Base-by-base conservation (phyloP, 2,888 invertebrate species). In the Pegoplata infirma region DNA sequence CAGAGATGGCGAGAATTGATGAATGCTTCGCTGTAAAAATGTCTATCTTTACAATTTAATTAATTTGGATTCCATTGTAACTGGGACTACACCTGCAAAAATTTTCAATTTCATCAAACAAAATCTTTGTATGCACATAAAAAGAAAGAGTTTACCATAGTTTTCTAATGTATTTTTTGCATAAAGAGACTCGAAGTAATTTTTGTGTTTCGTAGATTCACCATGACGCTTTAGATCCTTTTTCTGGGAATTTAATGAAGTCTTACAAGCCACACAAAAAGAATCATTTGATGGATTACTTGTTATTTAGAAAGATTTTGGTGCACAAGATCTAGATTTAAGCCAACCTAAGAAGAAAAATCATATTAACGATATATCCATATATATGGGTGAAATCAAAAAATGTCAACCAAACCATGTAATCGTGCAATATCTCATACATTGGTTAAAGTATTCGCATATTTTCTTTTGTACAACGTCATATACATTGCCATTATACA, bases 161-260 rank as follows among this genome's bases (percentile, higher is more conserved):
- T 32, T 55, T 32, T 55, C 17, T 12, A 55, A 53, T 7, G 16
- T 55, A 32, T 55, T 32, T 16, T 14, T 55, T 55, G 55, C 55
- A 32, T 17, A 32, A 16, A 55, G 55, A 55, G 7, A 8, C 7
- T 55, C 28, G 16, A 55, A 55, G 5, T 55, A 12, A 0, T 55
- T 32, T 55, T 55, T 32, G 2, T 55, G 55, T 32, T 55, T 55
- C 5, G 17, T 32, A 1, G 14, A 40, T n/a, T 40, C 36, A n/a
- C 36, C 36, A 8, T 40, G 36, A 12, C 36, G 7, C 12, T 5
- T 12, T 7, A 36, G 6, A 5, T 36, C 12, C 12, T 36, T 36
- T 36, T 36, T 36, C 10, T 36, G 36, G 7, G 36, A 36, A 10
- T 36, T 36, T 36, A 36, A 36, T 10, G 12, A 36, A 10, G 36